These are phyloP conservation scores for Copidosoma aretas DNA, from an alignment of 2,888 invertebrate species.

Conservation along the genomic window DNA sequence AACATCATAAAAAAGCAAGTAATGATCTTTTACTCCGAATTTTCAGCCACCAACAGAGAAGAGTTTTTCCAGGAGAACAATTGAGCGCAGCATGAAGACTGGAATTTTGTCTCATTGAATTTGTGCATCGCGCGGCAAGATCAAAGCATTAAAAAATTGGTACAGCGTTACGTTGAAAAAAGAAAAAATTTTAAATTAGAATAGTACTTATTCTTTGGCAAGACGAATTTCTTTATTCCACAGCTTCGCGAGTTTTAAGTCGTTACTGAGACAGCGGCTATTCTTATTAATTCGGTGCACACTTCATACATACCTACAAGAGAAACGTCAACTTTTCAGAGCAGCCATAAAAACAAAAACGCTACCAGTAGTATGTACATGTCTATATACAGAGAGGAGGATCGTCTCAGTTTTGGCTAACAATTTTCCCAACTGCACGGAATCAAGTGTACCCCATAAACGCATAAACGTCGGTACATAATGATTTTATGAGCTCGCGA, in stretches of 20 bases:
- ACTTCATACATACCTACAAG: neutral
- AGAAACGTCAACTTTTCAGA: conserved; percentile 23
- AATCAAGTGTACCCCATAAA: conserved; percentile 51
- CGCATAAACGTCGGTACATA: conserved; percentile 51
- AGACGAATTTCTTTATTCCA: neutral
- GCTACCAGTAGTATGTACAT: conserved; percentile 8
- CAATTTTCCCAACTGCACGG: conserved; percentile 45
- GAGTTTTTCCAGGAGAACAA: conserved; percentile 34
- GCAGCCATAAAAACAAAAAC: conserved; percentile 31
- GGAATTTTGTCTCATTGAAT: conserved; percentile 18
- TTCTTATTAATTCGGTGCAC: neutral
- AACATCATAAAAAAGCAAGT: too few relatives aligned
- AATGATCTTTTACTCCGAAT: conserved; percentile 31
- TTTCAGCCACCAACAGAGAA: conserved; percentile 26
- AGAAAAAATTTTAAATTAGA: neutral
- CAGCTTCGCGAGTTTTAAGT: neutral
- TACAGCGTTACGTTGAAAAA: neutral
- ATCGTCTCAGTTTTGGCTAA: conserved; percentile 35
- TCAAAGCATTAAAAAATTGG: conserved; percentile 19
- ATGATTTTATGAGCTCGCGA: conserved; percentile 53
- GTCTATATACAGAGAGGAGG: conserved; percentile 10
- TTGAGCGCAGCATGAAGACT: conserved; percentile 29
- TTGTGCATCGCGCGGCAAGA: conserved; percentile 30
- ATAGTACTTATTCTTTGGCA: neutral
- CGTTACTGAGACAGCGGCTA: neutral